These are phyloP conservation scores for Sinodicranocentrus sp. DNA, from an alignment of 2,888 invertebrate species.

Conservation along the genomic window DNA sequence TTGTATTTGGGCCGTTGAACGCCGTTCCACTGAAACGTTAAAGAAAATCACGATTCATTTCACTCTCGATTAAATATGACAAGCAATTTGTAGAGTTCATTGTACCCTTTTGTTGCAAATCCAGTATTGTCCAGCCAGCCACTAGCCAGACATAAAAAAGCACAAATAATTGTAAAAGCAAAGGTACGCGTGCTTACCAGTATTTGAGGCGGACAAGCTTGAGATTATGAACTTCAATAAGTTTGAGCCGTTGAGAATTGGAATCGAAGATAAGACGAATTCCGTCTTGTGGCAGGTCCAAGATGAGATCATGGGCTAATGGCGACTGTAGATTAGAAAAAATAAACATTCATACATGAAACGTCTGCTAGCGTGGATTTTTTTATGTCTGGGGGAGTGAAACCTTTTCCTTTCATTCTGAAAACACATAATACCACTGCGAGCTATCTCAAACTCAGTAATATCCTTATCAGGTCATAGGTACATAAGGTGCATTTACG, in stretches of 20 bases:
- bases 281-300: constrained; percentile 97
- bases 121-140: no score
- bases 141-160: no score
- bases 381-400: no score
- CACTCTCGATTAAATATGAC: neutral
- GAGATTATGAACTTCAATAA: constrained; percentile 98
- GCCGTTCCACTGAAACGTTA: constrained; percentile 84
- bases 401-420: no score
- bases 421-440: no score
- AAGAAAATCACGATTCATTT: neutral
- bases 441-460: no score
- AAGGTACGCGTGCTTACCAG: no score
- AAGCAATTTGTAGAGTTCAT: constrained; percentile 7
- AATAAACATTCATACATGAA: no score
- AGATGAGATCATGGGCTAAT: constrained; percentile 94
- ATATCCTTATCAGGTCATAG: no score
- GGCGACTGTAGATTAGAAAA: constrained; percentile 85
- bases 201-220: constrained; percentile 98
- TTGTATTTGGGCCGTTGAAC: constrained; percentile 95
- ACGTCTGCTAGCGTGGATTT: no score
- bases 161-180: no score
- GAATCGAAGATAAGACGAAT: constrained; percentile 98
- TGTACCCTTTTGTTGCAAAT: constrained; percentile 29
- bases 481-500: no score
- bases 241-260: constrained; percentile 93